Evolutionary conservation across 2,888 invertebrate species (phyloP).

Genomic region (Phengaris alcon): DNA sequence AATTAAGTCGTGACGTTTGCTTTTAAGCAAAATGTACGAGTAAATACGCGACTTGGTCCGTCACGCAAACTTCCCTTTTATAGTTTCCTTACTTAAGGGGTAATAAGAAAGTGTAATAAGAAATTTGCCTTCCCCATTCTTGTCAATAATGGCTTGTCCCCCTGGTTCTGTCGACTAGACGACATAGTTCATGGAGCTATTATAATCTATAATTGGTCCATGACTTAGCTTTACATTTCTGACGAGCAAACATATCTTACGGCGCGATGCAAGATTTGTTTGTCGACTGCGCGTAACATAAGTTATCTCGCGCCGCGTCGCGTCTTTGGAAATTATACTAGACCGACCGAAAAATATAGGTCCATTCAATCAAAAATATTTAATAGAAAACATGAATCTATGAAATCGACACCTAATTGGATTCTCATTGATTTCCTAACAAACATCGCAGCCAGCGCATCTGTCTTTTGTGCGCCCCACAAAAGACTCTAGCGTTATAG

Average conservation of each 20-base stretch:
- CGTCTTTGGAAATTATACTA: too few species aligned
- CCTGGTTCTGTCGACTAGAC: too few species aligned
- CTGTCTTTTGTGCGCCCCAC: not conserved
- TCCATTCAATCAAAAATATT: not conserved
- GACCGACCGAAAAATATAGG: not conserved
- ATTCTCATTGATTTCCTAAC: slow-evolving; percentile 15
- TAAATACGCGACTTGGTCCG: not conserved
- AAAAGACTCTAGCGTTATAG: not conserved
- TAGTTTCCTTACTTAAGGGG: not conserved
- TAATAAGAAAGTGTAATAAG: not conserved
- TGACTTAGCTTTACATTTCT: too few species aligned
- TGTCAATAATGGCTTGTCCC: not conserved
- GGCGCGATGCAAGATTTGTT: too few species aligned
- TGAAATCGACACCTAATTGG: slow-evolving; percentile 15
- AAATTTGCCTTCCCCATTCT: not conserved
- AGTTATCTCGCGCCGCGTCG: too few species aligned
- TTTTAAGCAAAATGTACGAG: not conserved
- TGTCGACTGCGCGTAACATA: too few species aligned
- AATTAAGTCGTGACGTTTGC: not conserved
- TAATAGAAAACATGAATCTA: not conserved
- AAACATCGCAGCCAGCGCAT: not conserved
- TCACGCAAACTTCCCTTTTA: slow-evolving; percentile 1
- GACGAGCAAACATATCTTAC: too few species aligned
- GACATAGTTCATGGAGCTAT: too few species aligned
- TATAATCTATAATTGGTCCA: too few species aligned